A percentile compares a stretch with the other conserved stretches of the same genome.
phyloP scores from a whole-genome alignment of 2,888 invertebrate species.

The Ypsolopha scabrella region DNA sequence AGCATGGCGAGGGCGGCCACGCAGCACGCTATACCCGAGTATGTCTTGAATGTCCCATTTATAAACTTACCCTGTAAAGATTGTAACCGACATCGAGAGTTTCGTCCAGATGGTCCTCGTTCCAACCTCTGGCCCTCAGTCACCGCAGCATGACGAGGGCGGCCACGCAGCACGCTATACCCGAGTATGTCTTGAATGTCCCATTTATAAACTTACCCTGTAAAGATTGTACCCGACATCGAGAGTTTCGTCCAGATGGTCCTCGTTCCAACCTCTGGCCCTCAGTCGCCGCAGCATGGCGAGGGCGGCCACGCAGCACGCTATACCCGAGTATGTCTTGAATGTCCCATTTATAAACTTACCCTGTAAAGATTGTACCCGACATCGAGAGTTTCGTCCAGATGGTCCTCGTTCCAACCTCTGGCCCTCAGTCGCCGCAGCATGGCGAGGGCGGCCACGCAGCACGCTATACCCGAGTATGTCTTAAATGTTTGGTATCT shows the following conservation, averaged over 20 bases:
- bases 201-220: conserved; percentile 24
- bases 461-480: conserved; percentile 44
- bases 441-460: conserved; percentile 44
- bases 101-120: conserved; percentile 52
- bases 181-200: neutral
- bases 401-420: conserved; percentile 52
- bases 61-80: conserved; percentile 32
- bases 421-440: conserved; percentile 35
- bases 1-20: conserved; percentile 44
- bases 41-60: conserved; percentile 30
- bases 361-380: conserved; percentile 52
- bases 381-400: conserved; percentile 51
- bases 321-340: conserved; percentile 14
- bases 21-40: conserved; percentile 18
- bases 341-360: conserved; percentile 7
- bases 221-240: conserved; percentile 49
- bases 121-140: conserved; percentile 46
- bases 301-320: conserved; percentile 48
- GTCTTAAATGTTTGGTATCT: conserved; percentile 53
- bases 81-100: conserved; percentile 52
- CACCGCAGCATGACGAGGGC: conserved; percentile 41
- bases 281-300: conserved; percentile 37
- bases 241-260: conserved; percentile 47
- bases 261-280: conserved; percentile 55
- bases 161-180: conserved; percentile 17